These are phyloP conservation scores for Troides aeacus DNA, from an alignment of 2,888 invertebrate genomes.

Conservation along the genomic window DNA sequence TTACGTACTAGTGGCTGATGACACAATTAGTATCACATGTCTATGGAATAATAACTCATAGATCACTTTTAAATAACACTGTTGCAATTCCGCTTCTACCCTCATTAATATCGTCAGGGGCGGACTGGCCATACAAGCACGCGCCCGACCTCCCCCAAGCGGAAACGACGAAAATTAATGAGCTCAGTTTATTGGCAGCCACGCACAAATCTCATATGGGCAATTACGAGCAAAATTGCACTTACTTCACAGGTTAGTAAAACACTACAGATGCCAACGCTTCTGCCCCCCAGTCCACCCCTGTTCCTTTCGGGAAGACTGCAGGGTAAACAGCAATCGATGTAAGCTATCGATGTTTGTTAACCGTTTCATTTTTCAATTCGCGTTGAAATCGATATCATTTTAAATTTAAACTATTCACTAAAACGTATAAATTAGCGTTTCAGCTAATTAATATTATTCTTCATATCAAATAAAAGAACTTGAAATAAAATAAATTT, in stretches of 20 bases:
- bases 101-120: slow-evolving; percentile 81
- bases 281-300: slow-evolving; percentile 78
- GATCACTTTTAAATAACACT: slow-evolving; percentile 71
- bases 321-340: slow-evolving; percentile 73
- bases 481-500: not conserved
- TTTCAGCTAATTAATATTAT: slow-evolving; percentile 43
- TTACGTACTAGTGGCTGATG: slow-evolving; percentile 46
- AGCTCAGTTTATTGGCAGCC: slow-evolving; percentile 81
- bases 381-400: not conserved
- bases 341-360: slow-evolving; percentile 30
- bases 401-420: slow-evolving; percentile 16
- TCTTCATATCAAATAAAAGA: not conserved
- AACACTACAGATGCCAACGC: slow-evolving; percentile 71
- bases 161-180: slow-evolving; percentile 80
- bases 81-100: slow-evolving; percentile 79
- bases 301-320: slow-evolving; percentile 78
- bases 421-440: slow-evolving; percentile 60
- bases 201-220: slow-evolving; percentile 81
- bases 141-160: slow-evolving; percentile 78
- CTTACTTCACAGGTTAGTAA: slow-evolving; percentile 80
- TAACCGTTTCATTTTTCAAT: not conserved
- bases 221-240: slow-evolving; percentile 80
- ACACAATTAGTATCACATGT: slow-evolving; percentile 74
- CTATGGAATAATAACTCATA: slow-evolving; percentile 65
- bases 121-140: slow-evolving; percentile 81